Percentiles rank a stretch among this genome's conserved stretches.
These are phyloP conservation scores for Epiperipatus broadwayi DNA, from an alignment of 2,888 invertebrate species.

Conservation along the genomic window DNA sequence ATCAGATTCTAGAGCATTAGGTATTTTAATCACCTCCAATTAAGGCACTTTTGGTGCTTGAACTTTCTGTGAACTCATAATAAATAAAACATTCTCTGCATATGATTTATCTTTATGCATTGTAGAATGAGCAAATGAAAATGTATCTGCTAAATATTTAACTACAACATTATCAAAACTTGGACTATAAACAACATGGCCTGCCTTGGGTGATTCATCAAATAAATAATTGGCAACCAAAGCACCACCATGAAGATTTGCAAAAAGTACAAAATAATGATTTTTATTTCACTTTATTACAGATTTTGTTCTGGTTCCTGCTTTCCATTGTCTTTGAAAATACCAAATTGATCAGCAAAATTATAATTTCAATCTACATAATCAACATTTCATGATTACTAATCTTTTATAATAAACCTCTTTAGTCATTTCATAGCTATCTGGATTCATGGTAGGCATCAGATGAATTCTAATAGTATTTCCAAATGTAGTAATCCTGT, in stretches of 20 bases:
- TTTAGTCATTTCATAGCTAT: too few relatives aligned
- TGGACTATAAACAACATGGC: conserved; percentile 24
- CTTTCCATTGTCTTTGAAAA: conserved; percentile 37
- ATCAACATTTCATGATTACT: conserved; percentile 65
- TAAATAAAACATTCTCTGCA: conserved; percentile 28
- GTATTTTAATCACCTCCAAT: too few relatives aligned
- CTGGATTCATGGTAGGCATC: too few relatives aligned
- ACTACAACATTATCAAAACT: conserved; percentile 64
- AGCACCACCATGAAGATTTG: conserved; percentile 84
- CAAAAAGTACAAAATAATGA: conserved; percentile 74
- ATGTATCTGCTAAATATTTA: conserved; percentile 51
- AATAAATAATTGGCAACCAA: conserved; percentile 95
- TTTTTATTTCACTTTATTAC: conserved; percentile 72
- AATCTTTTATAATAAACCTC: too few relatives aligned
- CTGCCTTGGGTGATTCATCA: conserved; percentile 38
- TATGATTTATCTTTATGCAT: conserved; percentile 26
- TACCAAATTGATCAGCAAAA: conserved; percentile 68
- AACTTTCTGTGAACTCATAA: too few relatives aligned
- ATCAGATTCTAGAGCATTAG: too few relatives aligned
- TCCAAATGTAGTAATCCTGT: too few relatives aligned
- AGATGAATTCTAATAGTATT: too few relatives aligned
- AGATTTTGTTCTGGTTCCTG: conserved; percentile 66
- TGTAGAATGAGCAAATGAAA: conserved; percentile 39
- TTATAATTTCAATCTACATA: conserved; percentile 70
- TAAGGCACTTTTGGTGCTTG: too few relatives aligned